Percentiles rank a stretch among this genome's conserved stretches.
Conservation (phyloP, 2,888 invertebrate genomes). For the Rhopalosiphum nymphaeae region DNA sequence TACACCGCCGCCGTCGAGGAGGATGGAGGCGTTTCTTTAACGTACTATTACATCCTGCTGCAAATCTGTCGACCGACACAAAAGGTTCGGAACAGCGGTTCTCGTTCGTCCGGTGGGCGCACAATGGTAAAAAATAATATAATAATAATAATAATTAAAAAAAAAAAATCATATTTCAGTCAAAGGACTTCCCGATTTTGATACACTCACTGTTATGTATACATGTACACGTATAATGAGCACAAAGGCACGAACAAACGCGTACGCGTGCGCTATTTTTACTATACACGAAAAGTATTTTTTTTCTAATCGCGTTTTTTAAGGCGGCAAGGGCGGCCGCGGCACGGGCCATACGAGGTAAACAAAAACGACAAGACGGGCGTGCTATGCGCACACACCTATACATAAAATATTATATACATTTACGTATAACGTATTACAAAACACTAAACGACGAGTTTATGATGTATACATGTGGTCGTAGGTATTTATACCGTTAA, state of each 20-base stretch:
- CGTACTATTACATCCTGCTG: slow-evolving; percentile 65
- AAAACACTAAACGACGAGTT: neutral
- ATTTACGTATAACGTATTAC: neutral
- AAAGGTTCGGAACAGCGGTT: slow-evolving; percentile 57
- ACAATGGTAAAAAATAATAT: slow-evolving; percentile 46
- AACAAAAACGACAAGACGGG: neutral
- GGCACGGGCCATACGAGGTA: slow-evolving; percentile 17
- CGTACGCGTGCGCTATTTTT: slow-evolving; percentile 49
- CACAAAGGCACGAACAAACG: slow-evolving; percentile 25
- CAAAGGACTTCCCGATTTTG: slow-evolving; percentile 52
- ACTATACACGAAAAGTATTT: neutral
- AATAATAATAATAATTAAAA: slow-evolving; percentile 8
- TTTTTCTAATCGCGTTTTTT: slow-evolving; percentile 12
- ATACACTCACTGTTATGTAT: slow-evolving; percentile 36
- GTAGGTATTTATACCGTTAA: slow-evolving; percentile 10
- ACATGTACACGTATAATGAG: neutral
- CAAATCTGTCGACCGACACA: slow-evolving; percentile 65
- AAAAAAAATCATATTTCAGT: slow-evolving; percentile 42
- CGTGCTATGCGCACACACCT: slow-evolving; percentile 1
- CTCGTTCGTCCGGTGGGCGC: slow-evolving; percentile 58
- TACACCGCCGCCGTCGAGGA: slow-evolving; percentile 41
- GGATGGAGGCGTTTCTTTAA: slow-evolving; percentile 65
- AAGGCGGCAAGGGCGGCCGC: neutral
- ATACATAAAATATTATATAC: neutral
- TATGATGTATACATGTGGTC: neutral